Conservation (phyloP, 2,113 vertebrate species). For the Ophthalmolycus amberensis region DNA sequence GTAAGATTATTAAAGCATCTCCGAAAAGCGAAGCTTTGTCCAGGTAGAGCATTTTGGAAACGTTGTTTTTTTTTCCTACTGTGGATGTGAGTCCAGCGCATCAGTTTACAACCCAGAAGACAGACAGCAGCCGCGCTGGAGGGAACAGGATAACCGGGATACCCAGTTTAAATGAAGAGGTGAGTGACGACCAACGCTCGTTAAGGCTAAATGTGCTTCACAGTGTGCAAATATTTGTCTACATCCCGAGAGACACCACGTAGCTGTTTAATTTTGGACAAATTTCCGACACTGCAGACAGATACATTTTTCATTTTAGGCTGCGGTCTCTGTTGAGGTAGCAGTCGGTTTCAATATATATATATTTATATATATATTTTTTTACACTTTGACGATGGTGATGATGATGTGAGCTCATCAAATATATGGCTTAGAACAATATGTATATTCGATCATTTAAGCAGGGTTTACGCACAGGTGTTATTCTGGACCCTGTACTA, state of each 20-base stretch:
- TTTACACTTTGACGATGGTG: slow-evolving; percentile 7
- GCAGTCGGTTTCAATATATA: slow-evolving; percentile 21
- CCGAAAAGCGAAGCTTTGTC: slow-evolving; percentile 27
- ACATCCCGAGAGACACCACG: background rate
- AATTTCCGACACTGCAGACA: slow-evolving; percentile 59
- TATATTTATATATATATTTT: background rate
- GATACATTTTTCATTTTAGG: slow-evolving; percentile 53
- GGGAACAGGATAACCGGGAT: slow-evolving; percentile 45
- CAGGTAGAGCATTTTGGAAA: slow-evolving; percentile 35
- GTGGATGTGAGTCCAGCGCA: slow-evolving; percentile 70
- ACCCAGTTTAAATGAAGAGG: slow-evolving; percentile 61
- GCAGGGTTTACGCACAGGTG: slow-evolving; percentile 22
- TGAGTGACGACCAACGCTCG: slow-evolving; percentile 59
- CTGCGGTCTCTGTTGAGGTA: slow-evolving; percentile 51
- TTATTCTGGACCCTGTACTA: slow-evolving; percentile 16
- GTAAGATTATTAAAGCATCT: slow-evolving; percentile 14
- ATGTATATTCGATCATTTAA: background rate
- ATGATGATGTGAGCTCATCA: slow-evolving; percentile 6
- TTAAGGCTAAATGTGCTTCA: slow-evolving; percentile 17
- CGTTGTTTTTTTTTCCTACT: slow-evolving; percentile 19
- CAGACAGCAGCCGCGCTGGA: slow-evolving; percentile 38
- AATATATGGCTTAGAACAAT: background rate
- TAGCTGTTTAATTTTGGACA: slow-evolving; percentile 4
- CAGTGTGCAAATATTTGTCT: slow-evolving; percentile 17
- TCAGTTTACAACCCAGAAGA: slow-evolving; percentile 49